Percentiles rank a stretch among this genome's conserved stretches.
Conservation (phyloP, 2,888 invertebrate genomes). For the Dynastes maya region DNA sequence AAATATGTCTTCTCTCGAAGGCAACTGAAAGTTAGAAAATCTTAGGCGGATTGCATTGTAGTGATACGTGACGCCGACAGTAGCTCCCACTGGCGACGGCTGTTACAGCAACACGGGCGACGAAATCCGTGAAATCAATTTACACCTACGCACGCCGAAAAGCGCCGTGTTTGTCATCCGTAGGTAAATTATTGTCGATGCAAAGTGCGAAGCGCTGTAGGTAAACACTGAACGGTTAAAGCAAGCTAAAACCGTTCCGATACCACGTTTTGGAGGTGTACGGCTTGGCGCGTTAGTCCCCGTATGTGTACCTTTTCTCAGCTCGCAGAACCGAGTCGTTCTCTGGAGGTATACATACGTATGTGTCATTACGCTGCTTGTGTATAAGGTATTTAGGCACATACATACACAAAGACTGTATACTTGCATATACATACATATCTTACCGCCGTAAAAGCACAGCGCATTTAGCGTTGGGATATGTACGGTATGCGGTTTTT, state of each 20-base stretch:
- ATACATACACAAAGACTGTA: not conserved
- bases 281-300: too few species aligned
- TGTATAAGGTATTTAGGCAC: not conserved
- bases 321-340: too few species aligned
- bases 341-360: too few species aligned
- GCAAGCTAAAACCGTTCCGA: not conserved
- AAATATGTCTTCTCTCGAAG: too few species aligned
- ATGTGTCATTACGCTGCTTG: not conserved
- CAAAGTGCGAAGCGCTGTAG: constrained; percentile 67
- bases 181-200: constrained; percentile 64
- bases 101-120: not conserved
- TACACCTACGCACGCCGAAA: constrained; percentile 55
- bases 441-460: not conserved
- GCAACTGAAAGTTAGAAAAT: too few species aligned
- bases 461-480: not conserved
- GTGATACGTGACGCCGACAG: not conserved
- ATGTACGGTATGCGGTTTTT: too few species aligned
- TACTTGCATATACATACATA: too few species aligned
- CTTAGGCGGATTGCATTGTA: not conserved
- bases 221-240: constrained; percentile 62
- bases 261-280: not conserved
- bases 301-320: too few species aligned
- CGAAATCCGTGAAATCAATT: constrained; percentile 30
- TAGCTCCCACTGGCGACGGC: not conserved
- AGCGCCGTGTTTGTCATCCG: constrained; percentile 57